phyloP scores from a whole-genome alignment of 2,113 vertebrate species.

The Zingel zingel region DNA sequence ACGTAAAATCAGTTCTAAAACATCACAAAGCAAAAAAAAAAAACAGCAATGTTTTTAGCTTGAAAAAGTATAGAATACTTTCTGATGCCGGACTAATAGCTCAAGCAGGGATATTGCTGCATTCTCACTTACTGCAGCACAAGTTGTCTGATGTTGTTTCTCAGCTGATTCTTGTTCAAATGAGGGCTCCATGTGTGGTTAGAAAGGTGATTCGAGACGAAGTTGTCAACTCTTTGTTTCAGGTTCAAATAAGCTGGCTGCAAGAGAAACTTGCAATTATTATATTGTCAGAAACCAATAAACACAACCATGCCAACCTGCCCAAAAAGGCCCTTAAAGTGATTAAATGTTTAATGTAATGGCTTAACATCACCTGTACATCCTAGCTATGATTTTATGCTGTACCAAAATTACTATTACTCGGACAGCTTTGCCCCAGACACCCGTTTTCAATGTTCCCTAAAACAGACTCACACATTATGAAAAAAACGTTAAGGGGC shows the following conservation, averaged over 20 bases:
- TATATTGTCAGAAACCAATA: background rate
- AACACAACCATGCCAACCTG: background rate
- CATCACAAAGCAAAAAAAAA: background rate
- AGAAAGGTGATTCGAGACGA: slow-evolving; percentile 97
- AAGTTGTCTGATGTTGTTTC: slow-evolving; percentile 97
- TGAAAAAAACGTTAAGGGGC: no score
- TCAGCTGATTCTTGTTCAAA: slow-evolving; percentile 98
- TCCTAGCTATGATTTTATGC: background rate
- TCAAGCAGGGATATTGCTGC: background rate
- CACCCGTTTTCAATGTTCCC: background rate
- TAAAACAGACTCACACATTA: background rate
- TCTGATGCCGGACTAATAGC: no score
- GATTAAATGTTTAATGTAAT: background rate
- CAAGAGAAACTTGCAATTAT: slow-evolving; percentile 11
- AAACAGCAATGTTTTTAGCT: background rate
- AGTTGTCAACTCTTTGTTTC: slow-evolving; percentile 97
- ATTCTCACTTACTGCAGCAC: slow-evolving; percentile 94
- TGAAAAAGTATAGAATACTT: background rate
- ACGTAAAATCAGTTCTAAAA: background rate
- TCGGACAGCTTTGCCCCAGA: slow-evolving; percentile 10
- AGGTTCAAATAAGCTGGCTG: slow-evolving; percentile 98
- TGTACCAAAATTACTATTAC: no score
- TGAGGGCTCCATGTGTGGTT: slow-evolving; percentile 99
- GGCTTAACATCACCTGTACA: background rate
- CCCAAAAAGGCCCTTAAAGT: no score